Evolutionary conservation across 2,113 vertebrate species (phyloP), one percentile per base, ranked within the genome.

Genomic region (Brachypodius melanocephalos): DNA sequence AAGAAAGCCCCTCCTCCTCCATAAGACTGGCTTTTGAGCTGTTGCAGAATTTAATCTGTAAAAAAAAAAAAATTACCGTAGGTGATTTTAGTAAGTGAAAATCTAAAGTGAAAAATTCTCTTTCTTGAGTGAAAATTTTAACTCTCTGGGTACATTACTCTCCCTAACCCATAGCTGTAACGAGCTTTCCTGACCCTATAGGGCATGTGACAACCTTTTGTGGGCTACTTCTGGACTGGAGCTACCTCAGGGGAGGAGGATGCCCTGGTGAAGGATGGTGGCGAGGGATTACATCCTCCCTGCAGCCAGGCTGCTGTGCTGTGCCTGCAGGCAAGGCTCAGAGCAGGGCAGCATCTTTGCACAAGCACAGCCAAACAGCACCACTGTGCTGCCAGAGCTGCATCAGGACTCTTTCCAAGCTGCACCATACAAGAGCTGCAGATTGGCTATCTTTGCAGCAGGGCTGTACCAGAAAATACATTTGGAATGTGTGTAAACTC

Each of bases 361-460:
- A 4, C 1, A 3, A 42, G 26, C 78, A 16, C 42, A 17, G 32
- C 17, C 0, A 0, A 38, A 15, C 0, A 1, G 51, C 54, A 5
- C 11, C 22, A 7, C 18, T 11, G 1, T 5, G 28, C 28, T 38
- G 22, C 4, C 2, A 40, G 67, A 11, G 22, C 1, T 31, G 29
- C 40, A 12, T 3, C 49, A n/a, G 32, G 21, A 6, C 31, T 14
- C 4, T 21, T 59, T 49, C 29, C 34, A 42, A 49, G 29, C 8
- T 65, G 61, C 9, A 2, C 10, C 40, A 59, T 1, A 4, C 59
- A 34, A 61, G n/a, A 61, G 10, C 73, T 87, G 32, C 34, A 80
- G 36, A 9, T 5, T 11, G 15, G 8, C 29, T 31, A 11, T 22
- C 29, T 28, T 40, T 72, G 32, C 28, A 74, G 61, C 38, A 78